Conservation (phyloP, 2,113 vertebrate genomes). For the Grallaria varia region DNA sequence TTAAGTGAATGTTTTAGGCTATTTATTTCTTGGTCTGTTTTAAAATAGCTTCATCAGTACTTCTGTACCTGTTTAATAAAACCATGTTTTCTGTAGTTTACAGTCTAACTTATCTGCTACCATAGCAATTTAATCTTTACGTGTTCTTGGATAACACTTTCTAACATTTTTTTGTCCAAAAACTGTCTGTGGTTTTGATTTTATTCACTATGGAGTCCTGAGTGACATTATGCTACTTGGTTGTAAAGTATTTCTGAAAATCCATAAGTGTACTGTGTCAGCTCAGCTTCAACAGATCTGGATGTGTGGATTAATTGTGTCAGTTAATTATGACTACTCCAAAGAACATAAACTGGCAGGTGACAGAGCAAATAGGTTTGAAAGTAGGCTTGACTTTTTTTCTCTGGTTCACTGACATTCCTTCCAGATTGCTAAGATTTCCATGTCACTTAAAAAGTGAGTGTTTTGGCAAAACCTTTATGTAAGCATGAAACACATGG, state of each 20-base stretch:
- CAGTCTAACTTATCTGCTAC: neutral
- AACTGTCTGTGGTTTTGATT: neutral
- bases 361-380: neutral
- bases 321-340: neutral
- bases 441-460: neutral
- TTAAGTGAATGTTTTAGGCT: neutral
- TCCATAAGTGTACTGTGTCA: neutral
- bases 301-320: neutral
- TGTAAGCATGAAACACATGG: neutral
- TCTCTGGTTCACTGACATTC: constrained; percentile 2
- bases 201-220: neutral
- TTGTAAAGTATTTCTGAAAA: neutral
- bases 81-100: neutral
- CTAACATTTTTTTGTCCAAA: neutral
- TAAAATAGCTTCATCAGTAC: neutral
- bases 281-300: neutral
- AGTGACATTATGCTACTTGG: neutral
- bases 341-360: neutral
- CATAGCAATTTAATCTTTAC: neutral
- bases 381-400: neutral
- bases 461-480: neutral
- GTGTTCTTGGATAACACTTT: neutral
- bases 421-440: constrained; percentile 32
- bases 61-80: neutral
- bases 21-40: neutral